phyloP scores from a whole-genome alignment of 1,140 invertebrate species.

The Caenorhabditis latens region DNA sequence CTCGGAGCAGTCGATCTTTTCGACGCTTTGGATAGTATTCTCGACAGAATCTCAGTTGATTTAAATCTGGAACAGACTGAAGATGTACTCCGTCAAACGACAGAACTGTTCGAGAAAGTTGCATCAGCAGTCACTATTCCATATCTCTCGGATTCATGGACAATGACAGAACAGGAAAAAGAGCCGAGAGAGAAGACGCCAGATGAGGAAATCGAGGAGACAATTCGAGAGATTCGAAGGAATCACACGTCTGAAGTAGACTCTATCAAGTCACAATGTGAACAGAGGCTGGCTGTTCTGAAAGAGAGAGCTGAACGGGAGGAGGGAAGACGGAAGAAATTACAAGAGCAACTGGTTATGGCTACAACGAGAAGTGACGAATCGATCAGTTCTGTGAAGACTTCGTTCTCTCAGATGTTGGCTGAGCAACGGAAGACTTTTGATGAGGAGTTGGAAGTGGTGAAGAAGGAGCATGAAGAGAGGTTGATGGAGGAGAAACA shows the following conservation, averaged over 20 bases:
- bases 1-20: conserved; percentile 31
- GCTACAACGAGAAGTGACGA: conserved; percentile 49
- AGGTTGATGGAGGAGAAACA: conserved; percentile 76
- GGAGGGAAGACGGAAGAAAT: conserved; percentile 64
- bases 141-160: conserved; percentile 44
- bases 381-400: conserved; percentile 64
- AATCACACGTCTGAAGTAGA: conserved; percentile 64
- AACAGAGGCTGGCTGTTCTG: conserved; percentile 68
- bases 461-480: conserved; percentile 69
- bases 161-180: conserved; percentile 46
- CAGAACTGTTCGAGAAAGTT: neutral
- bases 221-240: conserved; percentile 15
- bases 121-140: conserved; percentile 4
- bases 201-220: conserved; percentile 6
- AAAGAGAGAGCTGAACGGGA: conserved; percentile 71
- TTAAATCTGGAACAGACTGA: conserved; percentile 68
- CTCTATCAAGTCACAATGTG: conserved; percentile 67
- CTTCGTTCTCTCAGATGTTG: conserved; percentile 69
- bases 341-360: conserved; percentile 72
- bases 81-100: conserved; percentile 55
- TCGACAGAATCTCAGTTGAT: conserved; percentile 65
- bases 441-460: conserved; percentile 68
- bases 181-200: conserved; percentile 6
- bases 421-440: conserved; percentile 68
- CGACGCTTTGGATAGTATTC: conserved; percentile 4